Conservation (phyloP, 2,113 vertebrate genomes). For the Leptobrachium ailaonicum region DNA sequence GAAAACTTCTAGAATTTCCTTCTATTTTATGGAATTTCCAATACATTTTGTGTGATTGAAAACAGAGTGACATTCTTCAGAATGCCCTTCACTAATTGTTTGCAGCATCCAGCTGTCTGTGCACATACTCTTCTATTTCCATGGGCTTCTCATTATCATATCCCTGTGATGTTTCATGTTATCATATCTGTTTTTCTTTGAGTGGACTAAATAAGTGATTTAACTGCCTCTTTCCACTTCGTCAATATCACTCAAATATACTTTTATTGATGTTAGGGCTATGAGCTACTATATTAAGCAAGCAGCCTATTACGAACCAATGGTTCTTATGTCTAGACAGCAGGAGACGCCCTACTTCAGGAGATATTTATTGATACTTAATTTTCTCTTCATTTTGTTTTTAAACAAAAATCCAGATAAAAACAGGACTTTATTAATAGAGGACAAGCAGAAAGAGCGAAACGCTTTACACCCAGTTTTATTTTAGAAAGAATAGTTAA, state of each 20-base stretch:
- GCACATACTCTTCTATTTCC: constrained; percentile 33
- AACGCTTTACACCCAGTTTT: too few species aligned
- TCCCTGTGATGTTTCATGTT: constrained; percentile 35
- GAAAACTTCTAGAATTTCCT: constrained; percentile 22
- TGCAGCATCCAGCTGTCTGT: constrained; percentile 47
- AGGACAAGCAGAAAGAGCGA: too few species aligned
- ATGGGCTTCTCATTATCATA: constrained; percentile 34
- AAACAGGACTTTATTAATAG: too few species aligned
- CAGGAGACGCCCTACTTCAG: too few species aligned
- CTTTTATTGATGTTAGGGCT: not conserved
- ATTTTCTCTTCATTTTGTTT: too few species aligned
- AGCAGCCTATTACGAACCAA: too few species aligned
- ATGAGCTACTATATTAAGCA: too few species aligned
- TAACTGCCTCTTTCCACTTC: not conserved
- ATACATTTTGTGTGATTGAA: constrained; percentile 42
- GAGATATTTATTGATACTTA: too few species aligned
- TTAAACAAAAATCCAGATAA: too few species aligned
- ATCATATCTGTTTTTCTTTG: constrained; percentile 39
- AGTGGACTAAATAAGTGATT: constrained; percentile 31
- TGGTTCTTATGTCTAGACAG: too few species aligned
- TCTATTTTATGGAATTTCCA: constrained; percentile 22
- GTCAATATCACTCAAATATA: not conserved
- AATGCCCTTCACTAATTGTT: constrained; percentile 41
- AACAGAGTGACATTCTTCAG: constrained; percentile 46
- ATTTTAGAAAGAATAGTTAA: too few species aligned